phyloP scores from a whole-genome alignment of 2,888 invertebrate species.

The Homarus gammarus region DNA sequence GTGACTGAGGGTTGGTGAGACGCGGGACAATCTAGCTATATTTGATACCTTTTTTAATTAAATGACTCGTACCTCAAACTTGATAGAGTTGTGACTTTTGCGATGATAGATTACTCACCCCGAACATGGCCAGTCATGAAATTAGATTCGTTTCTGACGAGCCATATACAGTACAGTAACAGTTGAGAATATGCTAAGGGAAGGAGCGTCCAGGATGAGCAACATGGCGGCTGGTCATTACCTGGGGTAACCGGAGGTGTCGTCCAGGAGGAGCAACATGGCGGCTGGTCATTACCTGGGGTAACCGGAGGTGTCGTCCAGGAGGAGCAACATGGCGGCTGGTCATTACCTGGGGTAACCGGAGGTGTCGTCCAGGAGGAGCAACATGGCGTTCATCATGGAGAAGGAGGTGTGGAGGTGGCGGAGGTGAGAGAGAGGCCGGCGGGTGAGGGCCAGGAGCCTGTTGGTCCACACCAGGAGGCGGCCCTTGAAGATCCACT shows the following conservation, averaged over 20 bases:
- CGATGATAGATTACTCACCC: too few species aligned
- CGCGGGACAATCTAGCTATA: too few species aligned
- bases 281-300: not conserved
- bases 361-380: conserved; percentile 21
- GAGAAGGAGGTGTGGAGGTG: conserved; percentile 32
- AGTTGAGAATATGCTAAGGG: too few species aligned
- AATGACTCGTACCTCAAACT: too few species aligned
- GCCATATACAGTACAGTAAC: too few species aligned
- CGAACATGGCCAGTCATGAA: too few species aligned
- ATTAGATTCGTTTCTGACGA: too few species aligned
- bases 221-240: too few species aligned
- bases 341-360: not conserved
- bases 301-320: conserved; percentile 2
- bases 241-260: conserved; percentile 2
- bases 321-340: too few species aligned
- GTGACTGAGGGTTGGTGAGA: too few species aligned
- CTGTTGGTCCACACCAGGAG: conserved; percentile 49
- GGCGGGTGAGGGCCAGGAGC: conserved; percentile 50
- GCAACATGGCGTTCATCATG: conserved; percentile 54
- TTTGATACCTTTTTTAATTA: too few species aligned
- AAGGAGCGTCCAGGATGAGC: not conserved
- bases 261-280: conserved; percentile 30
- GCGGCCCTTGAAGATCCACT: conserved; percentile 41
- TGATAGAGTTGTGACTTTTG: too few species aligned
- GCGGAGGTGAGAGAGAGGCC: not conserved